Evolutionary conservation across 2,797 vertebrate genomes (phyloP).

Genomic region (Gila robusta): DNA sequence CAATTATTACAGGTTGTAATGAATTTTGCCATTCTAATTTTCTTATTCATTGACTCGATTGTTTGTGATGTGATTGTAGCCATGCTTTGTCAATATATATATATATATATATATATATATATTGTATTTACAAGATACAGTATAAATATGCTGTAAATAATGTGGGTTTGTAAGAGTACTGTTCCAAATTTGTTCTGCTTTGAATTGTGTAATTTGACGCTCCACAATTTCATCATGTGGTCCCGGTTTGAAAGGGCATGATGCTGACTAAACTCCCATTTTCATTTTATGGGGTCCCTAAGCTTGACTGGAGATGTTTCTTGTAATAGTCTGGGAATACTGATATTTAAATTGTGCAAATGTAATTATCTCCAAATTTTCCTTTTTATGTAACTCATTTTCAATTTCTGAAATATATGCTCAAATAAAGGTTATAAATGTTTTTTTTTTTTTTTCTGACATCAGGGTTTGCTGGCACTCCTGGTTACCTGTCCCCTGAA

Average conservation of each 20-base stretch:
- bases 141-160: too few relatives aligned
- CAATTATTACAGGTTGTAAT: too few relatives aligned
- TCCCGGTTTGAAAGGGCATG: background rate
- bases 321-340: background rate
- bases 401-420: background rate
- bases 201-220: background rate
- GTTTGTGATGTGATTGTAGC: too few relatives aligned
- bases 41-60: too few relatives aligned
- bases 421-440: background rate
- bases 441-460: background rate
- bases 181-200: background rate
- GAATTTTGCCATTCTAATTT: too few relatives aligned
- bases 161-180: background rate
- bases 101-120: background rate
- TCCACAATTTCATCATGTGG: background rate
- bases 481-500: conserved; percentile 95
- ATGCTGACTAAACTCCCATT: background rate
- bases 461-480: conserved; percentile 95
- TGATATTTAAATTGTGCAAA: background rate
- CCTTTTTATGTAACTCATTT: background rate
- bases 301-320: background rate
- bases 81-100: background rate
- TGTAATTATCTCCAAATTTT: too few relatives aligned
- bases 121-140: background rate
- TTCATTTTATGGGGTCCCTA: background rate